phyloP scores from a whole-genome alignment of 2,797 vertebrate genomes.

The Thaleichthys pacificus region DNA sequence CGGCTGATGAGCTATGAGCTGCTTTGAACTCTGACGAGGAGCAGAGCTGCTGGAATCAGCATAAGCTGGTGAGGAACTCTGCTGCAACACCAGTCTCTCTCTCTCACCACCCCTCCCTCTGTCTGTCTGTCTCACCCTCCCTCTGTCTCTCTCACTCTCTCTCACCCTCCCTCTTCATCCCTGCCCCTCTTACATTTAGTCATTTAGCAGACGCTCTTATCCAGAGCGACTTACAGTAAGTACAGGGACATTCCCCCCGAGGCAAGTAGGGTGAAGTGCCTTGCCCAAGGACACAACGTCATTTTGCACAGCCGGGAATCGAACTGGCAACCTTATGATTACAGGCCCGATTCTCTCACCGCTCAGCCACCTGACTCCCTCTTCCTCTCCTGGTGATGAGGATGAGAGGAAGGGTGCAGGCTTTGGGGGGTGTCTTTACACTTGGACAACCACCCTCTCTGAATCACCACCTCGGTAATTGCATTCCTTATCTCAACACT shows the following conservation, averaged over 20 bases:
- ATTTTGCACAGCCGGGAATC: no score
- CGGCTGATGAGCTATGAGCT: conserved; percentile 9
- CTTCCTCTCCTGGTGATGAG: neutral
- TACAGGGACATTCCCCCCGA: no score
- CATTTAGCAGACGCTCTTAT: no score
- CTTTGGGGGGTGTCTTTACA: conserved; percentile 1
- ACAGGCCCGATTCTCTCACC: no score
- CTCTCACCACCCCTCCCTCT: neutral
- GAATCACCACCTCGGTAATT: conserved; percentile 6
- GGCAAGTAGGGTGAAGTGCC: no score
- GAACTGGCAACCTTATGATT: no score
- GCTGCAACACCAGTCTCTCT: neutral
- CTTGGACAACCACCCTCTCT: neutral
- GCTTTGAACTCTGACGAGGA: neutral
- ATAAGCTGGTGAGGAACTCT: neutral
- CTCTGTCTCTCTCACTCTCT: neutral
- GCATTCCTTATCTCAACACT: conserved; percentile 10
- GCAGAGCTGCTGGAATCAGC: conserved; percentile 3
- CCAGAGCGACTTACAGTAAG: no score
- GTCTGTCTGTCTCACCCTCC: no score
- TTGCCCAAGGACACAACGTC: no score
- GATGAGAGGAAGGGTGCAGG: neutral
- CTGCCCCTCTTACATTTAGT: no score
- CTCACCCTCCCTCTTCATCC: neutral
- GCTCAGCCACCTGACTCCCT: no score